Base-by-base conservation (phyloP, 1,140 invertebrate genomes). In the Nymphalis io region DNA sequence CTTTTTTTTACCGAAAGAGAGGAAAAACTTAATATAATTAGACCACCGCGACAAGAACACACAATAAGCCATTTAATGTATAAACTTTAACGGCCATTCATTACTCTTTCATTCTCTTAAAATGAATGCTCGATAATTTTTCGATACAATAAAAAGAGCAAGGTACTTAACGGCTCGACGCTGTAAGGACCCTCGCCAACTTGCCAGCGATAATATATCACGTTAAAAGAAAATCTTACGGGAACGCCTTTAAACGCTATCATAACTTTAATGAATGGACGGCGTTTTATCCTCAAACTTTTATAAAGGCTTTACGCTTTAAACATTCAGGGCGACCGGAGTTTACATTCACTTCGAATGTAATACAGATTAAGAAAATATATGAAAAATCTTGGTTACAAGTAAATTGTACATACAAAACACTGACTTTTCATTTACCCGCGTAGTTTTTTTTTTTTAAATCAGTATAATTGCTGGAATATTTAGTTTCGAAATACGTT, bases 241-340 rank as follows among this genome's bases (percentile, higher is more conserved):
- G 51, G 51, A 58, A 70, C 68, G 68, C 60, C 61, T 59, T 63
- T 58, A 70, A 70, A 70, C 68, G 68, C 4, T 59, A 59, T 66
- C 53, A 46, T 58, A 70, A 70, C 68, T 70, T 70, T 70, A 70
- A 70, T 63, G 68, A 70, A 70, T 70, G 53, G 68, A 38, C 60
- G 61, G 16, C 68, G 68, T 64, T 70, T 70, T 59, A 63, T 70
- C 51, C 27, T 64, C 68, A 64, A 70, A 70, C 68, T 70, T 59
- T 70, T 64, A 70, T 59, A 64, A 70, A 60, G 68, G 55, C 55
- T 63, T 70, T 63, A 53, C 60, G 60, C 23, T 44, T 70, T 70
- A 60, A 59, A 40, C 3, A 59, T 51, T 64, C 33, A 57, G 42
- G 10, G 23, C 13, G 51, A 44, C 40, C 40, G 16, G 20, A 13